These are phyloP conservation scores for Thunnus maccoyii DNA, from an alignment of 2,113 vertebrate species.

Conservation along the genomic window DNA sequence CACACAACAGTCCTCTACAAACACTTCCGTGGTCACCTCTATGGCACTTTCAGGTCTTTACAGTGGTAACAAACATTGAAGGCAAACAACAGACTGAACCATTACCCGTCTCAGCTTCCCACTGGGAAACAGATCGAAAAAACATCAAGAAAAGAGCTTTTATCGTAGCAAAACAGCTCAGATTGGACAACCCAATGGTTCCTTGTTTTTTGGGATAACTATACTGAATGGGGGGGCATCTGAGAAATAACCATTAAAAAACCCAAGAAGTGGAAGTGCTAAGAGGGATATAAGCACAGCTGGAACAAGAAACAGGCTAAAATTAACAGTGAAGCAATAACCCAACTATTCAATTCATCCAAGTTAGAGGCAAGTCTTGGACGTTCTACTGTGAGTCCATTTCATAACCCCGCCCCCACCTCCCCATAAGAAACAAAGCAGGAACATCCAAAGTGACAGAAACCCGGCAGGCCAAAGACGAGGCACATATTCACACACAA, in stretches of 20 bases:
- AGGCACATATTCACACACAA: conserved; percentile 56
- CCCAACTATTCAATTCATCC: conserved; percentile 41
- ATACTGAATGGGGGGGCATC: conserved; percentile 19
- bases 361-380: conserved; percentile 43
- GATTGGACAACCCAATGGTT: conserved; percentile 31
- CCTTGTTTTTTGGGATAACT: conserved; percentile 7
- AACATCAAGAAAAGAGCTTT: conserved; percentile 47
- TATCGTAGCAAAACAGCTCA: conserved; percentile 5
- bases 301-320: conserved; percentile 71
- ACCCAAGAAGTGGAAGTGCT: conserved; percentile 60
- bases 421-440: conserved; percentile 35
- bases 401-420: conserved; percentile 13
- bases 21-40: conserved; percentile 72
- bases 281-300: conserved; percentile 73
- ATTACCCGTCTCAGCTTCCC: conserved; percentile 69
- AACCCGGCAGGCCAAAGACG: conserved; percentile 55
- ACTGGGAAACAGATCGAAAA: conserved; percentile 57
- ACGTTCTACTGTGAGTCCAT: conserved; percentile 26
- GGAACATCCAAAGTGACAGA: conserved; percentile 36
- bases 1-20: conserved; percentile 55
- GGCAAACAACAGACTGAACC: conserved; percentile 76
- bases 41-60: conserved; percentile 83
- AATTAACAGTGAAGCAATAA: conserved; percentile 61
- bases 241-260: conserved; percentile 39
- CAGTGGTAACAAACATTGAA: conserved; percentile 75